Conservation (phyloP, 64 coral and sea anemone species). For the Montipora sp. region DNA sequence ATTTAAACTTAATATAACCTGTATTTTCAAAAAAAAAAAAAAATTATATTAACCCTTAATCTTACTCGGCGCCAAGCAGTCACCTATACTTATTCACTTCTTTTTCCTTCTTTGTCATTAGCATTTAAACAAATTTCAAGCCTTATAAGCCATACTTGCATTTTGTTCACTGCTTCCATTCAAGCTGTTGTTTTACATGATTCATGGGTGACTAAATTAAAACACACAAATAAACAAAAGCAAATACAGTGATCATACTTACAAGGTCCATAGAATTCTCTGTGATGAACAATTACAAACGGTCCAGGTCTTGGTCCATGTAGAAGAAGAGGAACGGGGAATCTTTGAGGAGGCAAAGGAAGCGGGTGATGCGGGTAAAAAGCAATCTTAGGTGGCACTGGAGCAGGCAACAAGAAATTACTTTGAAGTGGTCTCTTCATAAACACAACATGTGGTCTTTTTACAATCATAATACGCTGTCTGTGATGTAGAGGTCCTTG, state of each 20-base stretch:
- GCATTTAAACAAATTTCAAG: no score
- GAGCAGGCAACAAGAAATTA: slow-evolving; percentile 49
- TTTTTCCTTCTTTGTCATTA: no score
- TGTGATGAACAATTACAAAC: slow-evolving; percentile 67
- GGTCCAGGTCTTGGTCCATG: slow-evolving; percentile 51
- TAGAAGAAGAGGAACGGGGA: slow-evolving; percentile 58
- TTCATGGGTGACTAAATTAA: no score
- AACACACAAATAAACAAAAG: no score
- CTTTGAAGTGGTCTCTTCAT: slow-evolving; percentile 76
- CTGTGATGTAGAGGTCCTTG: background rate
- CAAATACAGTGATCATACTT: background rate
- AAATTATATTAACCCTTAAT: no score
- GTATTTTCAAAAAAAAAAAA: no score
- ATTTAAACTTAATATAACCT: no score
- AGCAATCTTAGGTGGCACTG: slow-evolving; percentile 41
- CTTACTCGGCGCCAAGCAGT: no score
- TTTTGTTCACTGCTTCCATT: no score
- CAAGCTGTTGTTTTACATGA: no score
- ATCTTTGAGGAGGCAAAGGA: slow-evolving; percentile 12
- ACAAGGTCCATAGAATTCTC: slow-evolving; percentile 38
- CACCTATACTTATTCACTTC: no score
- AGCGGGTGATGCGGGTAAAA: slow-evolving; percentile 46
- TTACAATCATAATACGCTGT: slow-evolving; percentile 37
- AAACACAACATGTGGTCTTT: slow-evolving; percentile 30
- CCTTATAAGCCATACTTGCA: no score